Evolutionary conservation across 2,888 invertebrate genomes (phyloP).

Genomic region (Chesias legatella): DNA sequence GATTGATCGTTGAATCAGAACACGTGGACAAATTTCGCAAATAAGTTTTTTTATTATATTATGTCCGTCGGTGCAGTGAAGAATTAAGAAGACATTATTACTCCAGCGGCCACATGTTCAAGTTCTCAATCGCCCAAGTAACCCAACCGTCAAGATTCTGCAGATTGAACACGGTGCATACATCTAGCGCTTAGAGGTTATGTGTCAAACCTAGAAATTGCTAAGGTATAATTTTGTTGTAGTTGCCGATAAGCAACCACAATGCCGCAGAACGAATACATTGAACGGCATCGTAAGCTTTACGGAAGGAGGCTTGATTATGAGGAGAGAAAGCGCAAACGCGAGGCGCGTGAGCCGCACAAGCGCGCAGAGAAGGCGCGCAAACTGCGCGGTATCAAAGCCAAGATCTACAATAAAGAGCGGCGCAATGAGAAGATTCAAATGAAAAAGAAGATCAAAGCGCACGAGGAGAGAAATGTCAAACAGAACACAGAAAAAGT

Average conservation of each 20-base stretch:
- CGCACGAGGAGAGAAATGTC: constrained; percentile 96
- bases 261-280: constrained; percentile 99
- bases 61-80: no score
- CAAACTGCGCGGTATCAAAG: constrained; percentile 96
- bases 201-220: constrained; percentile 34
- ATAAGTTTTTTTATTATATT: no score
- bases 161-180: not conserved
- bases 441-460: constrained; percentile 98
- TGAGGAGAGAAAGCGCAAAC: constrained; percentile 97
- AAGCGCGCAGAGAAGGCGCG: constrained; percentile 94
- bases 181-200: constrained; percentile 42
- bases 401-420: constrained; percentile 98
- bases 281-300: constrained; percentile 97
- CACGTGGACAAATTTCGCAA: no score
- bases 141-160: not conserved
- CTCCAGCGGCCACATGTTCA: constrained; percentile 1
- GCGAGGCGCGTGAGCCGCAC: constrained; percentile 96
- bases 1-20: constrained; percentile 9
- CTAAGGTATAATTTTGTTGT: constrained; percentile 69
- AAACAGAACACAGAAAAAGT: constrained; percentile 91
- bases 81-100: constrained; percentile 5
- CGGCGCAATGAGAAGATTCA: constrained; percentile 99
- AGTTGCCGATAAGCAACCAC: constrained; percentile 79
- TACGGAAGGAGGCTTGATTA: constrained; percentile 98
- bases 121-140: not conserved